Conservation (phyloP, 2,113 vertebrate genomes). For the Epinephelus fuscoguttatus region DNA sequence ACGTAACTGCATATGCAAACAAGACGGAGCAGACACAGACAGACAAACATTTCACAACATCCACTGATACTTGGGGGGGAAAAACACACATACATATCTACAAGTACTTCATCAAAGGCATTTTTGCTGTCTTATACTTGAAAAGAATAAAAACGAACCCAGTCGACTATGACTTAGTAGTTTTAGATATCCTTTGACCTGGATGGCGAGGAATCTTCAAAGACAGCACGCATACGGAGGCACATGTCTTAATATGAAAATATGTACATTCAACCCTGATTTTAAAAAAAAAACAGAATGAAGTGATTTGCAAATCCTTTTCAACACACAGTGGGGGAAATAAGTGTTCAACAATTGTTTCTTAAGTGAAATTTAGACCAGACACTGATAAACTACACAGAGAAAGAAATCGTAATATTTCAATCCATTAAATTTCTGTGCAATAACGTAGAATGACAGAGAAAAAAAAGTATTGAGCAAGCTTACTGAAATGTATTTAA, state of each 20-base stretch:
- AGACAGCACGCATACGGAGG: neutral
- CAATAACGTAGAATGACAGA: too few relatives aligned
- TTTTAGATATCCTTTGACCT: conserved; percentile 30
- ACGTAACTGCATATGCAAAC: conserved; percentile 47
- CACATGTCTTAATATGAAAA: conserved; percentile 24
- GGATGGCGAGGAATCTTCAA: conserved; percentile 13
- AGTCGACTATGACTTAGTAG: neutral
- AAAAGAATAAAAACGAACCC: conserved; percentile 44
- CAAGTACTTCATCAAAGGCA: conserved; percentile 24
- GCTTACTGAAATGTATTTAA: too few relatives aligned
- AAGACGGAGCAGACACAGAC: conserved; percentile 28
- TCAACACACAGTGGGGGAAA: too few relatives aligned
- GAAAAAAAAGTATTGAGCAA: too few relatives aligned
- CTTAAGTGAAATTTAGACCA: too few relatives aligned
- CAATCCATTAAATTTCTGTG: too few relatives aligned
- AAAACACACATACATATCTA: conserved; percentile 23
- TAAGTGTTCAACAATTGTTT: too few relatives aligned
- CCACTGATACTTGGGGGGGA: neutral
- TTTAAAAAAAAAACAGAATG: too few relatives aligned
- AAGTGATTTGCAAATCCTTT: too few relatives aligned
- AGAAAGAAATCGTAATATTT: too few relatives aligned
- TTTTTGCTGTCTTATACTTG: conserved; percentile 18
- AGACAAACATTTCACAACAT: conserved; percentile 45
- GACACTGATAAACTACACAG: too few relatives aligned
- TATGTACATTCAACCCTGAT: too few relatives aligned